Percentiles rank a stretch among this genome's conserved stretches.
These are phyloP conservation scores for human DNA, from an alignment of 2,113 vertebrate genomes.

Conservation along the genomic window GRCh38 chr21:20062001-20062500, in stretches of 20 bases:
- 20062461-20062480: background rate
- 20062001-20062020: too few species aligned
- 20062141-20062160: background rate
- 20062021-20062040: background rate
- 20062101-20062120: background rate
- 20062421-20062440: background rate
- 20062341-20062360: background rate
- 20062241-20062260: background rate
- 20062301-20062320: background rate
- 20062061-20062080: background rate
- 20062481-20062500: background rate
- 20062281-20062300: background rate
- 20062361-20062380: background rate
- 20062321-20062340: background rate
- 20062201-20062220: background rate
- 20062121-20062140: background rate
- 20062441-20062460: background rate
- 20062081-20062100: background rate
- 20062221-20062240: background rate
- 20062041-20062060: background rate
- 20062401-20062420: background rate
- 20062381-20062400: background rate
- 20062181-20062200: background rate
- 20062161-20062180: background rate
- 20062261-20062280: background rate